These are phyloP conservation scores for Actinia equina DNA, from an alignment of 64 coral and sea anemone genomes.

Conservation along the genomic window DNA sequence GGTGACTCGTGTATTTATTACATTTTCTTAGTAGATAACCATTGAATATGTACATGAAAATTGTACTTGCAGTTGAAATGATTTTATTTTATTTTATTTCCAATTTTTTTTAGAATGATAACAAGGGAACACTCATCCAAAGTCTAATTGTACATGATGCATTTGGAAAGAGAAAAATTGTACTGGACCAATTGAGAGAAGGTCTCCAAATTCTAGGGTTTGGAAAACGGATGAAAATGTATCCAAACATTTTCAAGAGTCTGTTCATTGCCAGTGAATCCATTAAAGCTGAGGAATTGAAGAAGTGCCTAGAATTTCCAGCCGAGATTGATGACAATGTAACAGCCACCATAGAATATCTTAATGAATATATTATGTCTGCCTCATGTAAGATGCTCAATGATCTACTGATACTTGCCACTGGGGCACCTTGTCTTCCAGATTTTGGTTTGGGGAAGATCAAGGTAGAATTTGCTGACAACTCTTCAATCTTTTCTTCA, in stretches of 20 bases:
- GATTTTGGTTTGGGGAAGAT: constrained; percentile 49
- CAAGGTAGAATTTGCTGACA: constrained; percentile 31
- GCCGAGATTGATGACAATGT: constrained; percentile 1
- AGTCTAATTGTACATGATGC: constrained; percentile 56
- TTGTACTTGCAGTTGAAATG: too few relatives aligned
- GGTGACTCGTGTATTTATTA: too few relatives aligned
- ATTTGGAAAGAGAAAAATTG: constrained; percentile 31
- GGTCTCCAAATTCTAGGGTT: constrained; percentile 34
- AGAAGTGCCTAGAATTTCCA: constrained; percentile 17
- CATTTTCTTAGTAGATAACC: too few relatives aligned
- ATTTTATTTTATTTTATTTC: too few relatives aligned
- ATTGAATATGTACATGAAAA: too few relatives aligned
- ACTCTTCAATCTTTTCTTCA: constrained; percentile 40
- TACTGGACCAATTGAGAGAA: constrained; percentile 57
- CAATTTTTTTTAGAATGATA: constrained; percentile 55
- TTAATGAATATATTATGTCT: not conserved
- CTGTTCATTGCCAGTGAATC: constrained; percentile 16
- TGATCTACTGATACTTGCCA: constrained; percentile 40
- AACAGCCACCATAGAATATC: not conserved
- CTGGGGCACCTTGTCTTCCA: constrained; percentile 51
- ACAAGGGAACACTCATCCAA: constrained; percentile 34
- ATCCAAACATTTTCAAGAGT: not conserved
- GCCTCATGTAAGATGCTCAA: not conserved
- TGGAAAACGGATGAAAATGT: not conserved
- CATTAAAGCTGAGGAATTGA: constrained; percentile 22